A percentile compares a stretch with the other conserved stretches of the same genome.
These are phyloP conservation scores for Aphrophora alni DNA, from an alignment of 2,888 invertebrate genomes.

Conservation along the genomic window DNA sequence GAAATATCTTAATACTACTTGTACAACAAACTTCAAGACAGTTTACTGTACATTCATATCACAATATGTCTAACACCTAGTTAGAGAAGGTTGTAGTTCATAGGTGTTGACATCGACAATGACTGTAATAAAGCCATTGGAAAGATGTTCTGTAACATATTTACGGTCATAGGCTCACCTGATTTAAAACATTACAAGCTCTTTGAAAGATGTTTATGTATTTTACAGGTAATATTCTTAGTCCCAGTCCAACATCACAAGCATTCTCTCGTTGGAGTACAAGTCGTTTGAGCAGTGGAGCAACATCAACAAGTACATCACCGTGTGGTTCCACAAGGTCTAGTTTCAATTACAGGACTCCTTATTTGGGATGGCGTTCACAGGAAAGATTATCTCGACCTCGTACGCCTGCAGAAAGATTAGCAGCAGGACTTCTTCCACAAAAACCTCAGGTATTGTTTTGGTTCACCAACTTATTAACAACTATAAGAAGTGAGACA, in stretches of 20 bases:
- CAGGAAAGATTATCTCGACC: constrained; percentile 82
- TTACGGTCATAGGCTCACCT: no score
- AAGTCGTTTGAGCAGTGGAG: constrained; percentile 60
- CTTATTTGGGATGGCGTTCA: constrained; percentile 89
- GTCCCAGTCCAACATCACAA: constrained; percentile 57
- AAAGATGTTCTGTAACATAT: no score
- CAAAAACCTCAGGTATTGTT: constrained; percentile 55
- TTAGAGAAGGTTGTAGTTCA: no score
- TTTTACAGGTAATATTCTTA: constrained; percentile 58
- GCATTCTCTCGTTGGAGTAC: constrained; percentile 62
- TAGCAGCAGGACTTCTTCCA: constrained; percentile 60
- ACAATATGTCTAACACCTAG: no score
- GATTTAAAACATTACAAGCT: no score
- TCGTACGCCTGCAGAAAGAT: constrained; percentile 84
- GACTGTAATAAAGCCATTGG: no score
- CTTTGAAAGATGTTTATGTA: no score
- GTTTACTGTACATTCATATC: no score
- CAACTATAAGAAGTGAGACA: neutral
- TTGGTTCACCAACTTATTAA: neutral
- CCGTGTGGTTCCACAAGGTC: constrained; percentile 72
- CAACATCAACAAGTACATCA: constrained; percentile 63
- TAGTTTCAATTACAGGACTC: constrained; percentile 83
- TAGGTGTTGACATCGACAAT: no score
- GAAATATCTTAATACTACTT: no score
- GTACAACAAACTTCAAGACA: no score